Base-by-base conservation (phyloP, 2,888 invertebrate genomes). In the Dusona sp. region DNA sequence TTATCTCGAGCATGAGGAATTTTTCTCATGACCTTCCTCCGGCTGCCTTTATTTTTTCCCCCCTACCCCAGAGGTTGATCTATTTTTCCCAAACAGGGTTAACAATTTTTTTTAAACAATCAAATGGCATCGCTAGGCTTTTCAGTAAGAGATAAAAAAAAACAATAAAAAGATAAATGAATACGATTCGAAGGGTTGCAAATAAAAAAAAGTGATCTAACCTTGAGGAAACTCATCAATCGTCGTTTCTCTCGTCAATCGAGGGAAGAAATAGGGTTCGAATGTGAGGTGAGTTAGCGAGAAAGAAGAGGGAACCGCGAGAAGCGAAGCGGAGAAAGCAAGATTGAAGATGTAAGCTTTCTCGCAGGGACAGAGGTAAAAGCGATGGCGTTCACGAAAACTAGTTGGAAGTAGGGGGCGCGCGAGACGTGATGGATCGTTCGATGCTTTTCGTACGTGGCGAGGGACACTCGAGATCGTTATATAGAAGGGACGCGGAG, bases 161-260 rank as follows among this genome's bases (percentile, higher is more conserved):
- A 29, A n/a, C n/a, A 19, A 38, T 19, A 75, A 64, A n/a, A 45
- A 75, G n/a, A 64, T 13, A 45, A 11, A 22, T n/a, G 19, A 9
- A 19, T 22, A 45, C 22, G 64, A n/a, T 33, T 19, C 51, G 65
- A 48, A 51, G 61, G 38, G 45, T 38, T 22, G 16, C 8, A 48
- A 72, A 64, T 36, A 61, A 42, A 64, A 8, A 22, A 22, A 22
- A 48, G 19, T 33, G 78, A 73, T 38, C 25, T 25, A 16, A 48
- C 73, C 51, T 25, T 61, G 85, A 75, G 84, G 86, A 88, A 87
- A 83, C 84, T 88, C 87, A 88, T 88, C 89, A 87, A 89, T 89
- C 88, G 85, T 89, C 77, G 79, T 78, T 87, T 86, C 84, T 81
- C 84, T 79, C 77, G 80, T 83, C 88, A 57, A 86, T 80, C 80